Base-by-base conservation (phyloP, 2,113 vertebrate genomes). In the Genyomyrus donnyi region DNA sequence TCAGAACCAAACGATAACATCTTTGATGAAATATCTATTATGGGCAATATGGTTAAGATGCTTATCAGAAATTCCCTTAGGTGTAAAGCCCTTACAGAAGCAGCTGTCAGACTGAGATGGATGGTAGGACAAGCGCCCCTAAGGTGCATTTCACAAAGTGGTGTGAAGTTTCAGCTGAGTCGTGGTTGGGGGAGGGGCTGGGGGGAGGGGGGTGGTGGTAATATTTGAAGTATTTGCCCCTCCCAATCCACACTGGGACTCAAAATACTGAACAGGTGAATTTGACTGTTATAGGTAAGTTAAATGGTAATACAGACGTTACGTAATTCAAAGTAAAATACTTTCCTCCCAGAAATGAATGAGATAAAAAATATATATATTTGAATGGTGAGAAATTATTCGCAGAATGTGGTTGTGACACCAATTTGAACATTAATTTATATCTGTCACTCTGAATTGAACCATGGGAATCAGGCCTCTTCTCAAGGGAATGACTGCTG, bases 21-120 rank as follows among this genome's bases (percentile, higher is more conserved):
- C 85, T 87, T 46, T 66, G 35, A 88, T 88, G 39, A 62, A 42
- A 88, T n/a, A 88, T 88, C 35, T 62, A 88, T 88, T 46, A 24
- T n/a, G 52, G 17, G 15, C 9, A 62, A 62, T 24, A 42, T 49
- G 24, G 87, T 74, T 19, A 50, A 89, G 66, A 74, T 89, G 45
- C 27, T 88, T 88, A 45, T 88, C 39, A 88, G 52, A 88, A 24
- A 58, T 45, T 42, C 53, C 53, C 52, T 58, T 62, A 70, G 62
- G 24, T 52, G 49, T 31, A 62, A 58, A 58, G 58, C 58, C 19
- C 62, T 74, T 46, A 89, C 58, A 74, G 58, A 74, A 49, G 58
- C 4, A 89, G 15, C 88, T 74, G 88, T 74, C 88, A 77, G n/a
- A 35, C 66, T 35, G 45, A 31, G 62, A 89, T 50, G 46, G 45